Evolutionary conservation across 1,140 invertebrate species (phyloP).

Genomic region (Samia ricini): DNA sequence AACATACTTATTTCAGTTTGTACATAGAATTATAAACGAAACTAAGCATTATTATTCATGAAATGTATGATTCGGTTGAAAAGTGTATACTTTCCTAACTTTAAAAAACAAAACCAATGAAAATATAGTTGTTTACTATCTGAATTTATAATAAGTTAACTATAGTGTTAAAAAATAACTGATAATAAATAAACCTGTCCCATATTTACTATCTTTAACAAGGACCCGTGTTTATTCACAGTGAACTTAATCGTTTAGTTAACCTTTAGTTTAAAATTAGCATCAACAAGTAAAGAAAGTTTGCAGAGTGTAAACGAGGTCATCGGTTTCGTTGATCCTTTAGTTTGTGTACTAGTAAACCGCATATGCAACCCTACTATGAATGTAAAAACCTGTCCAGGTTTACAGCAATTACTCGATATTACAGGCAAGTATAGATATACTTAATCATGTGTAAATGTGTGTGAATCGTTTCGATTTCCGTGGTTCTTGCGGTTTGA

Average conservation of each 20-base stretch:
- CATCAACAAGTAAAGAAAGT: neutral
- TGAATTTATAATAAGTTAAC: neutral
- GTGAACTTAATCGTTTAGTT: neutral
- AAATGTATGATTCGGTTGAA: too few relatives aligned
- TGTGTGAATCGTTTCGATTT: slow-evolving; percentile 1
- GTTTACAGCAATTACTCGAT: neutral
- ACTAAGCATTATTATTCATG: too few relatives aligned
- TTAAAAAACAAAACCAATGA: too few relatives aligned
- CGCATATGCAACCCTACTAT: neutral
- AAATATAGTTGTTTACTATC: neutral
- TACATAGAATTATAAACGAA: neutral
- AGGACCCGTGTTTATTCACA: neutral
- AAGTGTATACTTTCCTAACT: too few relatives aligned
- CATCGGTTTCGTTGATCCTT: slow-evolving; percentile 16
- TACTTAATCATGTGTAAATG: neutral
- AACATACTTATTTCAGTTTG: neutral
- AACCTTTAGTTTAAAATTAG: slow-evolving; percentile 1
- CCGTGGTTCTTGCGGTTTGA: slow-evolving; percentile 2
- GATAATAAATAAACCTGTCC: neutral
- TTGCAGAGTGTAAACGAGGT: slow-evolving; percentile 15
- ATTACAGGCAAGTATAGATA: neutral
- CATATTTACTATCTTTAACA: neutral
- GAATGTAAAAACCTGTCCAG: neutral
- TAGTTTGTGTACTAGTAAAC: slow-evolving; percentile 7
- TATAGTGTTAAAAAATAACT: neutral